Evolutionary conservation across 92 coral and sea anemone species (phyloP).

Genomic region (Chrysogorgia sp.): DNA sequence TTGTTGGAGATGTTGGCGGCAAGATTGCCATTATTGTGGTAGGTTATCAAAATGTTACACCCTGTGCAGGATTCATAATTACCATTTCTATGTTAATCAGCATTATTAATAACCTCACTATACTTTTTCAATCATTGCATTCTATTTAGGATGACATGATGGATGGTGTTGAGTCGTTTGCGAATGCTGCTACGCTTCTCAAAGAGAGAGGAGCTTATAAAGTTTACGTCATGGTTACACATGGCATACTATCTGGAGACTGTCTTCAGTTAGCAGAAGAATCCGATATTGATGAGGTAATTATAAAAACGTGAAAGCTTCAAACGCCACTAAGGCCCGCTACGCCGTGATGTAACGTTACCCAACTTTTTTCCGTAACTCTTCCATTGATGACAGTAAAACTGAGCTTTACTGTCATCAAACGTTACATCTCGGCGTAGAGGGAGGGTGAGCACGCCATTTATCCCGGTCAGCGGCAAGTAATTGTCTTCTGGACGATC

Average conservation of each 20-base stretch:
- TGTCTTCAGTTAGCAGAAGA: slow-evolving; percentile 78
- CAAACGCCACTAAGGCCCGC: no score
- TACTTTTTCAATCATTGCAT: neutral
- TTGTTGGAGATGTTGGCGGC: slow-evolving; percentile 99
- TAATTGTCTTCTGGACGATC: no score
- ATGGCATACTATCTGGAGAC: slow-evolving; percentile 87
- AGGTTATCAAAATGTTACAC: slow-evolving; percentile 10
- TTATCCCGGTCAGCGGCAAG: no score
- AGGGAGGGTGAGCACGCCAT: no score
- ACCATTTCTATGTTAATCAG: neutral
- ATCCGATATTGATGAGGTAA: slow-evolving; percentile 93
- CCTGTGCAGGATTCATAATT: no score
- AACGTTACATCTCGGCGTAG: no score
- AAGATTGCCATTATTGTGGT: slow-evolving; percentile 95
- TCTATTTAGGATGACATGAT: slow-evolving; percentile 82
- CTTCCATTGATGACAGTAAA: no score
- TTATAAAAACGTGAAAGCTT: neutral
- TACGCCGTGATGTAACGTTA: no score
- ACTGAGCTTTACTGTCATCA: no score
- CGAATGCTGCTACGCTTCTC: slow-evolving; percentile 79
- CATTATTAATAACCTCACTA: no score
- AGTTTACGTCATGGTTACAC: slow-evolving; percentile 95
- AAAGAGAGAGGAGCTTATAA: slow-evolving; percentile 91
- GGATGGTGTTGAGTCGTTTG: slow-evolving; percentile 85
- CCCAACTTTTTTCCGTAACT: no score